A percentile compares a stretch with the other conserved stretches of the same genome.
Conservation (phyloP, 2,113 vertebrate genomes). For the Carollia perspicillata region DNA sequence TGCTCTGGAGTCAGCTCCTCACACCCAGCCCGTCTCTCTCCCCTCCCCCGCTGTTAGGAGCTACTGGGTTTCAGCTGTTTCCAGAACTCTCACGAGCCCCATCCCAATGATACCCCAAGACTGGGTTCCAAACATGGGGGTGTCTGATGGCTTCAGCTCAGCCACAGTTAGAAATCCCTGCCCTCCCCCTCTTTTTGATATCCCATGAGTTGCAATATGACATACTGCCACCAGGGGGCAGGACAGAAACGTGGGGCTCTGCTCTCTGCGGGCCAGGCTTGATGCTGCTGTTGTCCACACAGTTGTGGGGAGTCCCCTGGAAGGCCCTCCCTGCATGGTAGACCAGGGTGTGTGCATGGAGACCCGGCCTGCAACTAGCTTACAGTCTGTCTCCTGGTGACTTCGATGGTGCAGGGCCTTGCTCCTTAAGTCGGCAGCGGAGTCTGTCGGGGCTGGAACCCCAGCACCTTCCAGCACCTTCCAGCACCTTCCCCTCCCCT, state of each 20-base stretch:
- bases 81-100: not conserved
- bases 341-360: not conserved
- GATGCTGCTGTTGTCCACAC: not conserved
- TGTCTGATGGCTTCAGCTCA: not conserved
- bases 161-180: not conserved
- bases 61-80: not conserved
- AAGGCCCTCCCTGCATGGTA: not conserved
- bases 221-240: conserved; percentile 56
- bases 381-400: not conserved
- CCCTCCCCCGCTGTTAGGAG: not conserved
- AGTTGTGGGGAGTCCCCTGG: not conserved
- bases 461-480: not conserved
- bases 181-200: not conserved
- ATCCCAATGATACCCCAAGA: not conserved
- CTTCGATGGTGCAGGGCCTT: not conserved
- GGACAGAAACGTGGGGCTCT: not conserved
- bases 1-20: not conserved
- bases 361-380: not conserved
- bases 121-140: not conserved
- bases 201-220: not conserved
- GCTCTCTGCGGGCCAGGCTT: not conserved
- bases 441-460: not conserved
- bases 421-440: not conserved
- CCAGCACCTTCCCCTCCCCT: too few relatives aligned
- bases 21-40: not conserved